Conservation (phyloP, 2,888 invertebrate species). For the Leptinotarsa juncta region DNA sequence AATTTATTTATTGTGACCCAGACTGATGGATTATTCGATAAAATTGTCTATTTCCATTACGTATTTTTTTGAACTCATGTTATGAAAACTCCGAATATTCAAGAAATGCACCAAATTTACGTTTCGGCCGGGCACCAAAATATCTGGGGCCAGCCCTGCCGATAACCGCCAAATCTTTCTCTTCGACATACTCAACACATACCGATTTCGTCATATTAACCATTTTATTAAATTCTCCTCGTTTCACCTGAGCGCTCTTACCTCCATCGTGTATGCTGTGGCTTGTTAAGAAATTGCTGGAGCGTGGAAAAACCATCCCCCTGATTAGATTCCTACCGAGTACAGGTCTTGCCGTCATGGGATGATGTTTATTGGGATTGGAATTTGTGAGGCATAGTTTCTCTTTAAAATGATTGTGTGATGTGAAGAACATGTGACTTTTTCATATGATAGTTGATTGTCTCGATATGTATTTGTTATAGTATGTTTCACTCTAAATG, state of each 20-base stretch:
- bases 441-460: no score
- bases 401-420: background rate
- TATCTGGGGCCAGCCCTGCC: no score
- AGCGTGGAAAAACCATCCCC: slow-evolving; percentile 10
- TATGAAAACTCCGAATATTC: no score
- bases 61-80: no score
- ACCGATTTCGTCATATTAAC: slow-evolving; percentile 43
- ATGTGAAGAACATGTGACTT: no score
- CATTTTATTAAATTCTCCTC: slow-evolving; percentile 45
- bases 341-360: background rate
- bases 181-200: slow-evolving; percentile 41
- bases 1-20: no score
- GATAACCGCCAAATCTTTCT: background rate
- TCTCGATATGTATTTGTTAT: no score
- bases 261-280: slow-evolving; percentile 19
- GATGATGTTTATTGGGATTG: background rate
- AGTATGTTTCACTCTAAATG: no score
- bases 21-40: no score
- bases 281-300: slow-evolving; percentile 20
- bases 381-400: background rate
- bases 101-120: no score
- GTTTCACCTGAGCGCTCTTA: slow-evolving; percentile 22
- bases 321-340: slow-evolving; percentile 9
- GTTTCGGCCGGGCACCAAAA: no score
- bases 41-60: no score